Base-by-base conservation (phyloP, 2,113 vertebrate genomes). In the Scolopax mira region DNA sequence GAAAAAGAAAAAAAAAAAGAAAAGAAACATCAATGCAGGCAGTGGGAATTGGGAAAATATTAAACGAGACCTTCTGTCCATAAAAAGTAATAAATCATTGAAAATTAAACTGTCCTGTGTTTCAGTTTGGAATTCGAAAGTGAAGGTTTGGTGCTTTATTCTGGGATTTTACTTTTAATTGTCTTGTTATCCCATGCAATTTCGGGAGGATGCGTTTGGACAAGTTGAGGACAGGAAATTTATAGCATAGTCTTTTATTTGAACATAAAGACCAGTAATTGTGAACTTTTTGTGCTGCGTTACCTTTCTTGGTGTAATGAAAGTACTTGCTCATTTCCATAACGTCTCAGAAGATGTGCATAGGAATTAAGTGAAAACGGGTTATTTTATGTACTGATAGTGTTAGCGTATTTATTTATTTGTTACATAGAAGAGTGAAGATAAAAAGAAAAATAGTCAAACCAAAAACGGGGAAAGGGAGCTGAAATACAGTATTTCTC, bases 361-460 rank as follows among this genome's bases (percentile, higher is more conserved):
- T 97, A 96, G 93, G 90, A 97, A 95, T 93, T 85, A 96, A 97
- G 79, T 96, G 89, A 93, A 98, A 98, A 98, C 90, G 97, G 98
- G 97, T 98, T 98, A 88, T 98, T 98, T 97, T 98, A 87, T 96
- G 97, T 90, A 96, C 96, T 97, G 90, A 81, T 95, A 96, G 86
- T 97, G 93, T 96, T 98, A 84, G 94, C n/a, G 30, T 98, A 96
- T 97, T 94, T 98, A 98, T 98, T 98, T 98, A 98, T 98, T 98
- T 98, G 94, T 96, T 94, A 85, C 12, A 69, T 93, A 93, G 93
- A 89, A 70, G 67, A 75, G 67, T 89, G 61, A 96, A 91, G 91
- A 94, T 60, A 73, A 90, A 80, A 97, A 92, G n/a, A 89, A 93
- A 97, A 95, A 96, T 42, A 93, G 81, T 88, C 52, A 95, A 97